These are phyloP conservation scores for Peromyscus maniculatus DNA, from an alignment of 2,113 vertebrate genomes.

Conservation along the genomic window DNA sequence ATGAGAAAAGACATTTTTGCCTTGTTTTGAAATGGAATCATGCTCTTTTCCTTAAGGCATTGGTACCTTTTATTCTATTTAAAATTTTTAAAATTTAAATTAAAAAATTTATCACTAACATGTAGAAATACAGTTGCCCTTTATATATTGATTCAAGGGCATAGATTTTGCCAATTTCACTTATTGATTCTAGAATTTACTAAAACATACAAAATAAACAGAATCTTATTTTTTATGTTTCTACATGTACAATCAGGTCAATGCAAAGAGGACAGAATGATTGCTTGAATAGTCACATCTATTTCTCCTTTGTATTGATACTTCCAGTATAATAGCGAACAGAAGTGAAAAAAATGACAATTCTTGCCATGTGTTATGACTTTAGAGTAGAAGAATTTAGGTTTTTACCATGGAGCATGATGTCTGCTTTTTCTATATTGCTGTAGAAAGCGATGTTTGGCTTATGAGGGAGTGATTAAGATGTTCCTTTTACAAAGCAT, in stretches of 20 bases:
- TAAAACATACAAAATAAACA: neutral
- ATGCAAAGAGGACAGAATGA: neutral
- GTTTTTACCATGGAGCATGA: neutral
- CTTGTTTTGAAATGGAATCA: neutral
- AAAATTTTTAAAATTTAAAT: conserved; percentile 14
- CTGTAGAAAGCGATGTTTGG: neutral
- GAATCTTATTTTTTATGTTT: neutral
- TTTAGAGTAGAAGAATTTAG: neutral
- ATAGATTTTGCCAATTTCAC: neutral
- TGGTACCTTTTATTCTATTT: neutral
- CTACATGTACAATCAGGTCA: neutral
- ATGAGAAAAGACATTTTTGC: neutral
- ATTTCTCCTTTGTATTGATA: neutral
- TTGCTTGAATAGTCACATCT: neutral
- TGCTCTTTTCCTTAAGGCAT: neutral
- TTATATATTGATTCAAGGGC: neutral
- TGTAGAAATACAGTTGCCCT: neutral
- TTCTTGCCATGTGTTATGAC: neutral
- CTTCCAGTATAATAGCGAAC: neutral
- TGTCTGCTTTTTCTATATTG: neutral
- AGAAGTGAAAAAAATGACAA: neutral
- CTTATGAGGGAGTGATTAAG: neutral
- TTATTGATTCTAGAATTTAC: neutral
- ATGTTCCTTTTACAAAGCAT: neutral
- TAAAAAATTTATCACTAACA: neutral